Base-by-base conservation (phyloP, 2,888 invertebrate species). In the Drosophila prolongata region DNA sequence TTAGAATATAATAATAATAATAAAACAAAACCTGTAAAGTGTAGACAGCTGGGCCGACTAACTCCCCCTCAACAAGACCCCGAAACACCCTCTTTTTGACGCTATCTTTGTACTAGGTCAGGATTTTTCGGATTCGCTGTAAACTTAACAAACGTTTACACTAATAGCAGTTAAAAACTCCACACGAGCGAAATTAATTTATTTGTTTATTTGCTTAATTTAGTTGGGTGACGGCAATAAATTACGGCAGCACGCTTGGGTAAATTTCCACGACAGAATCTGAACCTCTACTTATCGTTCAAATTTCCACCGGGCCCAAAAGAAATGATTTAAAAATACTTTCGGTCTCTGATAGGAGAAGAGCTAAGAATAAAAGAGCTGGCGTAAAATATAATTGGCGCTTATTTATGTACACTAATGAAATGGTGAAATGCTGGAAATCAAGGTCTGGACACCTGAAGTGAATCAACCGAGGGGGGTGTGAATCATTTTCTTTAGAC, bases 181-280 rank as follows among this genome's bases (percentile, higher is more conserved):
- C 38, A 62, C 61, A 34, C 58, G 58, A 13, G 43, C 60, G 46
- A 61, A 61, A 65, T 61, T 53, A 43, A 64, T 66, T 52, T 66
- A 61, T 64, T 64, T 64, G 62, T 64, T 64, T 64, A 61, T 64
- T 64, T 64, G 61, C 42, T 60, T 64, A 37, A 64, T 64, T 64
- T 64, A 60, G 49, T 64, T 35, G 46, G 49, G 42, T 61, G 64
- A 30, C 62, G 34, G 37, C 43, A 61, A 64, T 66, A 68, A 66
- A 68, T 67, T 56, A 43, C 16, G 56, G 49, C 72, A 70, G 72
- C 68, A 79, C 69, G 80, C 77, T 61, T 71, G 77, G 69, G 78
- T 83, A 82, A 83, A 80, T 82, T 82, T 82, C 87, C 87, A 82
- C 77, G 68, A 70, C 62, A 46, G 58, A 61, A 50, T 55, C 47